Base-by-base conservation (phyloP, 2,113 vertebrate species). In the Melanostigma gelatinosum region DNA sequence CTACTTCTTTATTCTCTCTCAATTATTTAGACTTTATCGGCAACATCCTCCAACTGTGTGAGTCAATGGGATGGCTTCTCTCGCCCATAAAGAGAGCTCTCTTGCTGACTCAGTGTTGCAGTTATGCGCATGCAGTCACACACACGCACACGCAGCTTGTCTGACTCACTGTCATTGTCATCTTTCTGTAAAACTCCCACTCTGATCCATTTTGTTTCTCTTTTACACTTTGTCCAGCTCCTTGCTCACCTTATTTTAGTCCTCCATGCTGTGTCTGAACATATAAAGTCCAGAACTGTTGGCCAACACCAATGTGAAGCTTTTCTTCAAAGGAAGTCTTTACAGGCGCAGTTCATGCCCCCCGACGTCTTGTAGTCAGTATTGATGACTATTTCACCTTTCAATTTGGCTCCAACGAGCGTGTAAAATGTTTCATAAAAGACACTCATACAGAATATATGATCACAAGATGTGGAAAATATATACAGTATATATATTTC, bases 101-200 rank as follows among this genome's bases (percentile, higher is more conserved):
- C 13, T 2, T 63, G 58, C 78, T 84, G 82, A 90, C 52, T 77
- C 75, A 69, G 76, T 46, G 44, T 62, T 68, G 72, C 79, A 70
- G 74, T 32, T 68, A 42, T 55, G 62, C 0, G 9, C 71, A 29
- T 24, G 27, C 34, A n/a, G 16, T 44, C 38, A 8, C 44, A 52
- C 48, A 52, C 48, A 22, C 29, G 34, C 42, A 36, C 46, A 74
- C 32, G 55, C 44, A 52, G 42, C 10, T 1, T 50, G 54, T 75
- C 75, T 85, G 78, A 88, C 58, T 87, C 84, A 82, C 66, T 64
- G 64, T 27, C 55, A 12, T 75, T 32, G 72, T 58, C 79, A 38
- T 81, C 75, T 36, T 12, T 32, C 34, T 66, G 24, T 42, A 15
- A 22, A 80, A 63, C 62, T 80, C 72, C 55, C 80, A 62, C 67